Evolutionary conservation across 2,113 vertebrate species (phyloP).

Genomic region (Nettapus auritus): DNA sequence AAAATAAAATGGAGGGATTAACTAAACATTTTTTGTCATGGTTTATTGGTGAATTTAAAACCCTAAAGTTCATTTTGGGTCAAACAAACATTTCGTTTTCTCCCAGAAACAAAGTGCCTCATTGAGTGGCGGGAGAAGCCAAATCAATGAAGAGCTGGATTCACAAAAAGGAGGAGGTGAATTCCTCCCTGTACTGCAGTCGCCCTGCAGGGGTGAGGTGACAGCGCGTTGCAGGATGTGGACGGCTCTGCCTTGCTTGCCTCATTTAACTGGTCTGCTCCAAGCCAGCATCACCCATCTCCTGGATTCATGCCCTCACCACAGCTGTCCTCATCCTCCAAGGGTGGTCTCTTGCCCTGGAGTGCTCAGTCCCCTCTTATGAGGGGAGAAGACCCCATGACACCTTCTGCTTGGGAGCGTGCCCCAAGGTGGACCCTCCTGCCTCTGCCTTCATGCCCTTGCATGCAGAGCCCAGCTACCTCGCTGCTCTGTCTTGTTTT

Average conservation of each 20-base stretch:
- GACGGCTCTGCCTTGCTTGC: not conserved
- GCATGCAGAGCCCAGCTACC: not conserved
- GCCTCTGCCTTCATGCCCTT: not conserved
- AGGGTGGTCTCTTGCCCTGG: not conserved
- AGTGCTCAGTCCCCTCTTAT: not conserved
- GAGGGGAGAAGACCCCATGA: not conserved
- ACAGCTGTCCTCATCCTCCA: no score
- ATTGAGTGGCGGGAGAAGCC: not conserved
- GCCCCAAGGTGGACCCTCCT: not conserved
- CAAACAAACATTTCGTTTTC: constrained; percentile 6
- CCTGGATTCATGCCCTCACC: not conserved
- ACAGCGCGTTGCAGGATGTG: rapidly evolving
- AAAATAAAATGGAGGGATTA: constrained; percentile 43
- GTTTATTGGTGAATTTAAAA: constrained; percentile 44
- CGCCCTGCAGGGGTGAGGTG: rapidly evolving
- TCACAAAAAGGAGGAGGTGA: not conserved
- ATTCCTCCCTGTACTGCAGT: rapidly evolving
- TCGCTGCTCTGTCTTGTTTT: not conserved
- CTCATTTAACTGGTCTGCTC: not conserved
- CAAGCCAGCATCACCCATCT: not conserved
- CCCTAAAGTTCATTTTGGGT: constrained; percentile 49
- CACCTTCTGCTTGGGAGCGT: not conserved
- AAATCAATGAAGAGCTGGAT: not conserved
- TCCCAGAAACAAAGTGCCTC: constrained; percentile 4
- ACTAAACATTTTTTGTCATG: constrained; percentile 6